Evolutionary conservation across 2,888 invertebrate species (phyloP), one percentile per base, ranked within the genome.

Genomic region (Panzeria rudis): DNA sequence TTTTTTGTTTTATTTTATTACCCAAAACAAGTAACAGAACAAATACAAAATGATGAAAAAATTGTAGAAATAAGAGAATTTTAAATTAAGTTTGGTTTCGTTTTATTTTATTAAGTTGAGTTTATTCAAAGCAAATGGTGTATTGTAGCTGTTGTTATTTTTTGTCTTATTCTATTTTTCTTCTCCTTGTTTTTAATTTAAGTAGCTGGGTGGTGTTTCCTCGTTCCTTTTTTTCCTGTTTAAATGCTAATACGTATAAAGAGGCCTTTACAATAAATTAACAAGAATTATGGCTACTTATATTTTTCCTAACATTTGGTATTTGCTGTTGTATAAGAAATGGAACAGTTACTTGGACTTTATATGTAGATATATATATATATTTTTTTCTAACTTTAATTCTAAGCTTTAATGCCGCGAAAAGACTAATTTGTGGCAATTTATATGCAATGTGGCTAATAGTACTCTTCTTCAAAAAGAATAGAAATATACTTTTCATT

Each of bases 191-290:
- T 59, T 73, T 61, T 54, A 56, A 47, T 38, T 71, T 20, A 50
- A 68, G 29, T 73, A 68, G 29, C 72, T 41, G 69, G 38, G 5
- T 71, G 68, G 32, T 52, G 52, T 52, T 72, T 7, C 61, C 29
- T 20, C 32, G 9, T 54, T 44, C n/a, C 20, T 41, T 15, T 5
- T 41, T 35, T 62, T 47, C 8, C 38, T 23, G 32, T 38, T 32
- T 50, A 17, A 77, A 64, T 59, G 52, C 44, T 64, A 59, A 66
- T 59, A 59, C n/a, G 59, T 66, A 59, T 59, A 61, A 64, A 59
- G 50, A 79, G 85, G 78, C 85, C 78, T 79, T 75, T 61, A 79
- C 71, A 82, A 85, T 82, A 85, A 85, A 85, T 85, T 85, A 85
- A 82, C 71, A 75, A 82, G 82, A 85, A 78, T 82, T 82, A 85